Percentiles rank a stretch among this genome's conserved stretches.
Conservation (phyloP, 2,797 vertebrate species). For the Lerista edwardsae region DNA sequence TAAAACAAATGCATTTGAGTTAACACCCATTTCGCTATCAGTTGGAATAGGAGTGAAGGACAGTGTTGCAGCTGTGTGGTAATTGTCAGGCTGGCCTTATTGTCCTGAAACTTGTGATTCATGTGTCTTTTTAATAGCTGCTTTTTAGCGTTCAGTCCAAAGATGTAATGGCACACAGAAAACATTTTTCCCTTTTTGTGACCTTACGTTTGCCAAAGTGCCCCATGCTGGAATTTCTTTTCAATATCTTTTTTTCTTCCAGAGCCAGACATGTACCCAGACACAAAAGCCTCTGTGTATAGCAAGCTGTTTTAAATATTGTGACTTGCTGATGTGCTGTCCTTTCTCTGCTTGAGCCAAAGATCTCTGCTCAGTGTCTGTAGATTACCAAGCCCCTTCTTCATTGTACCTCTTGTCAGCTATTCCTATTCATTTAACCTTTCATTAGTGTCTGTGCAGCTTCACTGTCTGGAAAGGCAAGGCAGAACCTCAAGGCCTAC, state of each 20-base stretch:
- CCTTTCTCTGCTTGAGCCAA: slow-evolving; percentile 87
- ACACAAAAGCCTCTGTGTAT: slow-evolving; percentile 85
- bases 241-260: slow-evolving; percentile 85
- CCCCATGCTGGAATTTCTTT: slow-evolving; percentile 89
- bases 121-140: slow-evolving; percentile 65
- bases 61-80: slow-evolving; percentile 62
- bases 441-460: slow-evolving; percentile 95
- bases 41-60: slow-evolving; percentile 40
- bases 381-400: slow-evolving; percentile 85
- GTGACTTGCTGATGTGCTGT: slow-evolving; percentile 85
- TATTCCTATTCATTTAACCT: slow-evolving; percentile 99
- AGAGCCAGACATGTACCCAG: slow-evolving; percentile 82
- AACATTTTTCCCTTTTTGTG: slow-evolving; percentile 83
- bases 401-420: slow-evolving; percentile 97
- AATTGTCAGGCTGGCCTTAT: slow-evolving; percentile 71
- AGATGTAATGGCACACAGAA: slow-evolving; percentile 87
- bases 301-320: slow-evolving; percentile 93
- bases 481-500: slow-evolving; percentile 93
- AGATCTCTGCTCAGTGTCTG: slow-evolving; percentile 84
- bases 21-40: slow-evolving; percentile 38
- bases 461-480: slow-evolving; percentile 86
- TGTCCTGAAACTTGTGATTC: slow-evolving; percentile 73
- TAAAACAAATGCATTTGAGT: slow-evolving; percentile 24
- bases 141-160: slow-evolving; percentile 72
- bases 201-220: slow-evolving; percentile 92